These are phyloP conservation scores for Neoniphon sammara DNA, from an alignment of 2,797 vertebrate species.

Conservation along the genomic window DNA sequence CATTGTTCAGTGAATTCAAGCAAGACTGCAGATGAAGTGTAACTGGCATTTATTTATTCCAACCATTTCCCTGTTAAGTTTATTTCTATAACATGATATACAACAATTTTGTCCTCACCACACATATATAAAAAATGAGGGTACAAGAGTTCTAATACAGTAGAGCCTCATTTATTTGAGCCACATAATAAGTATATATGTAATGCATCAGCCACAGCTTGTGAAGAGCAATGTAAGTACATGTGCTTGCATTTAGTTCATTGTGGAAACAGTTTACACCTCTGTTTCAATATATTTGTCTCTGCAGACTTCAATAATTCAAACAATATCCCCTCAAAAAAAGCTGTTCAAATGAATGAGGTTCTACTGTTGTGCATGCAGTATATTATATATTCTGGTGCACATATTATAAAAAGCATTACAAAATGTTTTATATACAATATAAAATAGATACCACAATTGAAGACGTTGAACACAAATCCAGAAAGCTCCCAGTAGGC, in stretches of 20 bases:
- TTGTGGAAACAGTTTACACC: background rate
- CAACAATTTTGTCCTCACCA: slow-evolving; percentile 14
- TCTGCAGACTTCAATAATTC: background rate
- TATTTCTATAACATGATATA: slow-evolving; percentile 16
- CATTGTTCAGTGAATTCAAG: background rate
- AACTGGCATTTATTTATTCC: slow-evolving; percentile 27
- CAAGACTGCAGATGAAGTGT: background rate
- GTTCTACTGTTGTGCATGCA: slow-evolving; percentile 27
- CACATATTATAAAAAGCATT: slow-evolving; percentile 28
- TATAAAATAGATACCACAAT: slow-evolving; percentile 38
- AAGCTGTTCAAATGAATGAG: background rate
- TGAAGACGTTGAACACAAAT: slow-evolving; percentile 25
- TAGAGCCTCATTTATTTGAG: background rate
- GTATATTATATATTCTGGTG: background rate
- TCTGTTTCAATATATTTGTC: background rate
- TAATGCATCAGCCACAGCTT: slow-evolving; percentile 1
- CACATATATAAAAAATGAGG: slow-evolving; percentile 23
- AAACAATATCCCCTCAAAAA: background rate
- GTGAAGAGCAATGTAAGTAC: slow-evolving; percentile 12
- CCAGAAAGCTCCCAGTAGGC: slow-evolving; percentile 34
- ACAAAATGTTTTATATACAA: slow-evolving; percentile 41
- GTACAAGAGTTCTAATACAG: background rate
- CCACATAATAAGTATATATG: background rate
- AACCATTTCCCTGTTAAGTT: slow-evolving; percentile 11
- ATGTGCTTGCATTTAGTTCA: background rate